Base-by-base conservation (phyloP, 2,113 vertebrate genomes). In the Corydoras sp. region DNA sequence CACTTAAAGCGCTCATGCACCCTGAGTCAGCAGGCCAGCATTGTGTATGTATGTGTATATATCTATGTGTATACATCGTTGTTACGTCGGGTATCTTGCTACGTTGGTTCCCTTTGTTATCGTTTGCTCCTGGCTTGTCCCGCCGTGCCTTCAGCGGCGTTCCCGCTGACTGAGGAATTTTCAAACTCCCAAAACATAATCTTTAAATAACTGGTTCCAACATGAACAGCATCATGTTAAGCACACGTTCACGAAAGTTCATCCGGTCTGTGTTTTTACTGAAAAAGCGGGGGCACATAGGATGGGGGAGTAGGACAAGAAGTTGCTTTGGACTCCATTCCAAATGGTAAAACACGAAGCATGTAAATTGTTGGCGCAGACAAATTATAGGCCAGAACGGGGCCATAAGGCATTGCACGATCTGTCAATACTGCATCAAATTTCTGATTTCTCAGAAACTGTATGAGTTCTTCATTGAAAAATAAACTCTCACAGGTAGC, bases 181-280 rank as follows among this genome's bases (percentile, higher is more conserved):
- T 94, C 66, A 3, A 84, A 90, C 0, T 65, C 78, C 43, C 29
- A 65, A 3, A 83, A 93, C 0, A 90, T 0, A 8, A 80, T 0
- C 0, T 78, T 58, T 91, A 92, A 0, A 95, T 10, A 0, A 67
- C 0, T 0, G 77, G 83, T 77, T 97, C 93, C 30, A 91, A 0
- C 2, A 86, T 3, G 53, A 62, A 77, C 5, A 88, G 74, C 48
- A 95, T 24, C 2, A 87, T 75, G n/a, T 95, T 96, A 75, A 84
- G 51, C 18, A 89, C 72, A 30, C 93, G 83, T 61, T 95, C 83
- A 0, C 60, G 67, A 56, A 94, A 95, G 0, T 69, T 89, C 95
- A 98, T 97, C 3, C 0, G 85, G 64, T 95, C 86, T 0, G 89
- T 86, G 76, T 79, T 82, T 49, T 70, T 48, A 1, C 87, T 91